Evolutionary conservation across 2,113 vertebrate genomes (phyloP), one percentile per base, ranked within the genome.

Genomic region (Tachysurus vachellii): DNA sequence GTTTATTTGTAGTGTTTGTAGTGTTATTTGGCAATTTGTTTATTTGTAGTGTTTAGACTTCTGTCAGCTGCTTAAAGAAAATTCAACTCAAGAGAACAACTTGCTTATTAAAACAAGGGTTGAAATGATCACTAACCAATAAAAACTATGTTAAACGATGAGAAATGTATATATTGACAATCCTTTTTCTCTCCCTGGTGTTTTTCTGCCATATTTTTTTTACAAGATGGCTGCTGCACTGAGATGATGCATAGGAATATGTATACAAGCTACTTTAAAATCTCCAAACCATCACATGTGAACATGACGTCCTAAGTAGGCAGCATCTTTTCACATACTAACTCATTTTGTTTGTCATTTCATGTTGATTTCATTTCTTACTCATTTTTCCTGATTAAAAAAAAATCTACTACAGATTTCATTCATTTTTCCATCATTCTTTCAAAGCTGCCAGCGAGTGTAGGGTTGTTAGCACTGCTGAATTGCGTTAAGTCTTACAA

Each of bases 401-500:
- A 31, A 28, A 44, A 17, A 73, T 73, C 70, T 77, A 77, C 47
- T 77, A 77, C 75, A 77, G 47, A 77, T 77, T 73, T 53, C 75
- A 77, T 12, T 76, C n/a, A 36, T 80, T 11, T 84, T 84, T 85
- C 10, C 62, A 28, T 70, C 50, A 83, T 83, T 44, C 64, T 56
- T 50, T 11, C 11, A 23, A 47, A 5, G 53, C 36, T 87, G 13
- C 17, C 26, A 28, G 44, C 62, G 90, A 31, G 31, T 54, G 86
- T 85, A 88, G 86, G 44, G 82, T 86, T 88, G 73, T 85, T 61
- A 28, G 82, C 79, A 50, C 44, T 85, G 82, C 87, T 89, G 81
- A 80, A 83, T 54, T 75, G 86, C 92, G 86, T 80, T 91, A 90
- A 91, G 91, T 87, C 68, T 14, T 87, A 86, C 88, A 87, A 64